Evolutionary conservation across 2,797 vertebrate genomes (phyloP), one percentile per base, ranked within the genome.

Genomic region (Sandelia bainsii): DNA sequence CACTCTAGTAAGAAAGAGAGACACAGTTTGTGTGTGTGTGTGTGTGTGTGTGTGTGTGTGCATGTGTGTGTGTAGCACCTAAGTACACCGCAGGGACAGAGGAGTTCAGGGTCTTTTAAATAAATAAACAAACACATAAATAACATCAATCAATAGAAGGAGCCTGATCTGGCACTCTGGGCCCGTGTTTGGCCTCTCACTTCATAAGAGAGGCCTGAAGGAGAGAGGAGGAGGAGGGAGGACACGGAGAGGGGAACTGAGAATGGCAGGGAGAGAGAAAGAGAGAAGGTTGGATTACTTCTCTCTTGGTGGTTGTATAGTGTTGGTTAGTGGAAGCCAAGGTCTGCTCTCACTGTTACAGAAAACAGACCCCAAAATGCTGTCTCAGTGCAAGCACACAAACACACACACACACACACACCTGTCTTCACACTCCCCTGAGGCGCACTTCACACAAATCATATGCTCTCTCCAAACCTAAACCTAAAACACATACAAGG

Each of bases 111-210:
- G 75, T 73, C 81, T 87, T 77, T 84, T 87, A 82, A 86, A 87
- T 91, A 91, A 88, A 85, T 91, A 92, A 92, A 91, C 84, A 90
- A 93, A 92, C 77, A 91, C 72, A 87, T 87, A 89, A 89, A 91
- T 86, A 82, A 91, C 84, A 67, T 79, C 60, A 89, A 93, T 92
- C 88, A 48, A 91, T 92, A 73, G 60, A 75, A 23, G 80, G 86
- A 91, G 87, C 75, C 80, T 87, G 81, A 92, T 91, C 88, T 58
- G 66, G 72, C 80, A 52, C 87, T 84, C 59, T 57, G 82, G 85
- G 86, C 82, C 81, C 42, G 72, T 78, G 84, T 89, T 90, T 83
- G 78, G 83, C 80, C 76, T 87, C 79, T 83, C 85, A 87, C 82
- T 88, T 87, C 80, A 90, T 84, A 85, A 78, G 82, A 75, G 74